A percentile compares a stretch with the other conserved stretches of the same genome.
Evolutionary conservation across 2,113 vertebrate genomes (phyloP).

Genomic region (Circaetus gallicus): DNA sequence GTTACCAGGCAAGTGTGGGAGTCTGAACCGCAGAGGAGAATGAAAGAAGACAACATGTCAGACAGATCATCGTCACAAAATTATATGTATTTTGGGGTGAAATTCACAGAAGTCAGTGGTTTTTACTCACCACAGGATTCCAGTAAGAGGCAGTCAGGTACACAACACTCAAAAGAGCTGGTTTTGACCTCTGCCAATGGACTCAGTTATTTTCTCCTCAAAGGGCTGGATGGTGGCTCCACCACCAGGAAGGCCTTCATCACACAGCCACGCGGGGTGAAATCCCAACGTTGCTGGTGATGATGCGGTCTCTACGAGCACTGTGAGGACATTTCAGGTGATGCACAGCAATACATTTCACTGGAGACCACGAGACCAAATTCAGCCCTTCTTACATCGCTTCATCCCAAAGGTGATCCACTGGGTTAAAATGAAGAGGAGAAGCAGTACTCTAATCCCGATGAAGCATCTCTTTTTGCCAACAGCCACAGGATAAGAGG

Average conservation of each 20-base stretch:
- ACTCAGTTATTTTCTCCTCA: not conserved
- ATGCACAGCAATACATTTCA: not conserved
- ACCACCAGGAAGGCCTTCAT: not conserved
- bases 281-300: accelerated
- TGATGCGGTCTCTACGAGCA: not conserved
- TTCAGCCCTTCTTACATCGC: not conserved
- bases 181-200: not conserved
- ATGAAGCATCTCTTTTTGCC: not conserved
- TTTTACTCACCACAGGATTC: not conserved
- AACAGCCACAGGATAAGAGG: not conserved
- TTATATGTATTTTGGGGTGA: not conserved
- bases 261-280: accelerated
- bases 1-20: not conserved
- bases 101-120: not conserved
- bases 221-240: not conserved
- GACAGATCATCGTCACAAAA: not conserved
- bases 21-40: not conserved
- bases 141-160: not conserved
- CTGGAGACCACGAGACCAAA: not conserved
- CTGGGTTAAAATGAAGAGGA: not conserved
- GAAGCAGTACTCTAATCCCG: not conserved
- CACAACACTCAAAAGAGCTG: not conserved
- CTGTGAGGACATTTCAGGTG: not conserved
- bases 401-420: not conserved
- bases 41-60: not conserved